Evolutionary conservation across 2,113 vertebrate genomes (phyloP), one percentile per base, ranked within the genome.

Genomic region (Thunnus maccoyii): DNA sequence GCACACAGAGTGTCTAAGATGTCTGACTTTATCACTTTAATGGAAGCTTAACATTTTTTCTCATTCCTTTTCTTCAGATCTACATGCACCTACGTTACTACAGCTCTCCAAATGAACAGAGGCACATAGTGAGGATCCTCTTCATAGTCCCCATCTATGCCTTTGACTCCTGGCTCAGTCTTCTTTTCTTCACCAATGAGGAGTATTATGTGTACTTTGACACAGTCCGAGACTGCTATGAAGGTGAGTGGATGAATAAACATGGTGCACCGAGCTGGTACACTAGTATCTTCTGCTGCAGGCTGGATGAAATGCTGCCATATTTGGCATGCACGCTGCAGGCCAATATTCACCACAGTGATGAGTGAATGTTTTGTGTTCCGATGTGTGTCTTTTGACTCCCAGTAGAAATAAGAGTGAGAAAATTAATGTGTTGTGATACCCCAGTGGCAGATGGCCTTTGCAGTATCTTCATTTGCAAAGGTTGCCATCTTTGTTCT

Each of bases 171-270:
- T 99, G 98, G 98, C 97, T 99, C 93, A 99, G 98, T 79, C 97
- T 99, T n/a, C 96, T 99, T 0, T 99, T 99, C 95, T 98, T 99
- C 95, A 99, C 97, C 94, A 99, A 98, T 2, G 97, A 99, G 94
- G 97, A 99, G 91, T 99, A 97, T 94, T 99, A 99, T 1, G 97
- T 99, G 80, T 99, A 99, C 95, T 99, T 99, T 0, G 96, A 97
- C 91, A 99, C 97, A 0, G 95, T 99, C 44, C 92, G 97, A 3
- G 98, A 99, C 94, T 99, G 98, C 96, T 99, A 99, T 0, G 98
- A 99, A 95, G 97, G 98, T 98, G 93, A 95, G 96, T 67, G 61
- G 13, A 27, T 6, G 1, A 9, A 58, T 4, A 2, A 36, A 15
- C n/a, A 3, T 22, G 5, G 8, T 30, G 56, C 61, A 52, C 1